Conservation (phyloP, 2,113 vertebrate species). For the Callaeas wilsoni region DNA sequence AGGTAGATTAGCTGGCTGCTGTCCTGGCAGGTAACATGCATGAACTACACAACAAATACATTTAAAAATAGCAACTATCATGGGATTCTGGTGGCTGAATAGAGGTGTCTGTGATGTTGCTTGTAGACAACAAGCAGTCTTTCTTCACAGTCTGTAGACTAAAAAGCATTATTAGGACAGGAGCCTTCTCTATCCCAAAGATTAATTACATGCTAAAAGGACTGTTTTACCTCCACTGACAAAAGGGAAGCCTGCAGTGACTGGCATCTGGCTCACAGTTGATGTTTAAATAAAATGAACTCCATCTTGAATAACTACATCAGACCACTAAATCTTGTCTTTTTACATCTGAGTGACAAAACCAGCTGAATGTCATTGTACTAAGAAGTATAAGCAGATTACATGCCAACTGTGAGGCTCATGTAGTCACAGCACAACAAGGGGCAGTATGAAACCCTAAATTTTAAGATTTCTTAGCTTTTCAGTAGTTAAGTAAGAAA, state of each 20-base stretch:
- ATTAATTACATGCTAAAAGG: background rate
- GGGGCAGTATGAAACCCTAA: background rate
- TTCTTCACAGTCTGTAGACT: background rate
- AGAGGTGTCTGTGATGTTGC: background rate
- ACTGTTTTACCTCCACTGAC: background rate
- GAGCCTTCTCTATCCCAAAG: background rate
- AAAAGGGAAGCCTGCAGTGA: background rate
- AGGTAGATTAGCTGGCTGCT: background rate
- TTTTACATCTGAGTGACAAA: background rate
- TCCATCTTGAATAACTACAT: background rate
- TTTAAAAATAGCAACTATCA: background rate
- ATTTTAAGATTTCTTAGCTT: background rate
- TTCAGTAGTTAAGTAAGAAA: background rate
- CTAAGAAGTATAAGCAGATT: background rate
- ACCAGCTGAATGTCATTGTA: background rate
- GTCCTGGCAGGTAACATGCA: background rate
- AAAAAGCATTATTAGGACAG: background rate
- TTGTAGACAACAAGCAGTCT: background rate
- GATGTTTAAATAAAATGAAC: background rate
- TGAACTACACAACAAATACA: background rate
- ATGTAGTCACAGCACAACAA: background rate
- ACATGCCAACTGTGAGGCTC: background rate
- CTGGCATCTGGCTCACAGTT: background rate
- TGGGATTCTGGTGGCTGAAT: background rate
- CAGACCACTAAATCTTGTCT: background rate